Evolutionary conservation across 2,888 invertebrate genomes (phyloP), one percentile per base, ranked within the genome.

Genomic region (Meloe dianella): DNA sequence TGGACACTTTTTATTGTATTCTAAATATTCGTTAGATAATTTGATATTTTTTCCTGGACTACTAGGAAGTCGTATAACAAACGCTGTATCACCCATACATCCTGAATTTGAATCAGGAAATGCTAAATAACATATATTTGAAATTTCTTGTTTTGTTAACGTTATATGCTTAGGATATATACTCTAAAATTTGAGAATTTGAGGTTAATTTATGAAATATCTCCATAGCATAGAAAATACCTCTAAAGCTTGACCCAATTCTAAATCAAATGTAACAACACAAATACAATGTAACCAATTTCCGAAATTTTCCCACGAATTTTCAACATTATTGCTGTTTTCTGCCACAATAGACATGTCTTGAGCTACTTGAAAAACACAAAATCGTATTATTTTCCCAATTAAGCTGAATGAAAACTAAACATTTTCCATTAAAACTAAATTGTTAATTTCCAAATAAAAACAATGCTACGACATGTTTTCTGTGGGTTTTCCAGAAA

Each of bases 31-130:
- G 62, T 85, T 84, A 61, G 86, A 85, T 65, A 87, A 83, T 29
- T 84, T 84, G 67, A 60, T 57, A 29, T 80, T 81, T 70, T 85
- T 83, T 68, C 89, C 87, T 10, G 89, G 86, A 68, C 89, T 88
- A 74, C 90, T 89, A 66, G 96, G 90, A 73, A 98, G 89, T 70
- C 97, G 89, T 79, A 99, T 95, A 81, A 97, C 96, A 84, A 97
- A 99, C 83, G 94, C 95, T 59, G 98, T 98, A 83, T 99, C 98
- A 60, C 98, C 97, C 95, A 98, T 97, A 82, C 97, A 97, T 63
- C 97, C 97, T 2, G 98, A 98, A 86, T 99, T 99, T 0, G 98
- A 98, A 84, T 99, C 99, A 2, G 99, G 99, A 84, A 99, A 99
- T 51, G 98, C 97, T 82, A 98, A 87, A 83, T 99, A 99, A 85